phyloP scores from a whole-genome alignment of 2,888 invertebrate genomes.

The Pseudococcus viburni region DNA sequence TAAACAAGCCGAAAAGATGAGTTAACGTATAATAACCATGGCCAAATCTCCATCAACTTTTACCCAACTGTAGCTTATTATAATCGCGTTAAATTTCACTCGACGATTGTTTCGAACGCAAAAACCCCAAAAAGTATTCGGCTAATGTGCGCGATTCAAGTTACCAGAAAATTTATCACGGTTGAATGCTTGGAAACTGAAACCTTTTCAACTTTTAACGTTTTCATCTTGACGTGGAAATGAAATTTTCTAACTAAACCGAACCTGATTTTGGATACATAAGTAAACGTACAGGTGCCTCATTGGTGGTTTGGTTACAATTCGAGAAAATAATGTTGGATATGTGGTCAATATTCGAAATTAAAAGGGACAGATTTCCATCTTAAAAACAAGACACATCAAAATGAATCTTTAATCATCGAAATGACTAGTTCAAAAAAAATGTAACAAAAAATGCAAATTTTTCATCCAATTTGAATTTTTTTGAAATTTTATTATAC shows the following conservation, averaged over 20 bases:
- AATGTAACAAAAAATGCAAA: too few relatives aligned
- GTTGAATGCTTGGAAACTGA: background rate
- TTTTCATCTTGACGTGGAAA: background rate
- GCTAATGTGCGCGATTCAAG: background rate
- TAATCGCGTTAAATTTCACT: constrained; percentile 41
- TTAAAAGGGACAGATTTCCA: too few relatives aligned
- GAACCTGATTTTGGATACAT: too few relatives aligned
- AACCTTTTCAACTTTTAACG: background rate
- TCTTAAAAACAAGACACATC: too few relatives aligned
- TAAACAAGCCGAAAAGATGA: constrained; percentile 29
- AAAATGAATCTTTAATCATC: too few relatives aligned
- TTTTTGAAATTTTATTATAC: too few relatives aligned
- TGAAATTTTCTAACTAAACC: background rate
- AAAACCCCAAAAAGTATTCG: background rate
- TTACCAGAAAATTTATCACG: background rate
- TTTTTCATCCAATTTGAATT: too few relatives aligned
- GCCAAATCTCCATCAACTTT: background rate
- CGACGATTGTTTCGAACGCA: constrained; percentile 11
- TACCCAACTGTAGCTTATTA: background rate
- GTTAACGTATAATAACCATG: background rate
- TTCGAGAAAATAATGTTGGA: too few relatives aligned
- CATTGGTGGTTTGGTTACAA: too few relatives aligned
- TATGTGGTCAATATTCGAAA: too few relatives aligned
- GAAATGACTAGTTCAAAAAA: too few relatives aligned
- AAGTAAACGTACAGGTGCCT: too few relatives aligned